Percentiles rank a stretch among this genome's conserved stretches.
phyloP scores from a whole-genome alignment of 1,140 invertebrate species.

The Ceratosolen solmsi region DNA sequence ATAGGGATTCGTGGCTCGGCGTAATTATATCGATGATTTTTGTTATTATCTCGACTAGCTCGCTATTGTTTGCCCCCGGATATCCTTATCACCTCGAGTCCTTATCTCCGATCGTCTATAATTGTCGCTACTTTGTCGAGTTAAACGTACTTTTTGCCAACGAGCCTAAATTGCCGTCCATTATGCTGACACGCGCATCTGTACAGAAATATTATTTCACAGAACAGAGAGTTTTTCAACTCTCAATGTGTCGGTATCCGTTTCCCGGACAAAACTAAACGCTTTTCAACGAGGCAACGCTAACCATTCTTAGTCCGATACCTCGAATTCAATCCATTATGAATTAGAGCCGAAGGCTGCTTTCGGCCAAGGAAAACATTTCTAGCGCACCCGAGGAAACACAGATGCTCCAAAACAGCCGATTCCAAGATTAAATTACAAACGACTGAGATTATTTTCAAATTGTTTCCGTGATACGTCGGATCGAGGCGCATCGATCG shows the following conservation, averaged over 20 bases:
- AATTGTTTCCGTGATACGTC: slow-evolving; percentile 16
- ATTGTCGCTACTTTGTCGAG: too few species aligned
- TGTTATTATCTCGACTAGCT: too few species aligned
- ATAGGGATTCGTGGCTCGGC: not conserved
- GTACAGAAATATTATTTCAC: not conserved
- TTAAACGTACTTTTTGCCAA: too few species aligned
- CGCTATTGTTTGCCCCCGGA: too few species aligned
- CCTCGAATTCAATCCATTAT: not conserved
- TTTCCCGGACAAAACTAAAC: not conserved
- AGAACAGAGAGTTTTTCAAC: not conserved
- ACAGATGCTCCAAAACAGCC: not conserved
- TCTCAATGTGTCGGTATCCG: not conserved
- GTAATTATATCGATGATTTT: not conserved
- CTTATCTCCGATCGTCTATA: too few species aligned
- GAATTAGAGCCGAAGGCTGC: not conserved
- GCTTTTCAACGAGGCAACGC: not conserved
- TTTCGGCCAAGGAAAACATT: not conserved
- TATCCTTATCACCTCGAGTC: too few species aligned
- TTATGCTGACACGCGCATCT: not conserved
- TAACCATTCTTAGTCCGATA: not conserved
- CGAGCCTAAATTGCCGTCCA: too few species aligned
- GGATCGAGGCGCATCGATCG: not conserved
- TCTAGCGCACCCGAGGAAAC: not conserved
- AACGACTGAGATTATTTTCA: slow-evolving; percentile 14
- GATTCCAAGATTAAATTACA: slow-evolving; percentile 36